Percentiles rank a stretch among this genome's conserved stretches.
These are phyloP conservation scores for Cathartes aura DNA, from an alignment of 2,113 vertebrate species.

Conservation along the genomic window DNA sequence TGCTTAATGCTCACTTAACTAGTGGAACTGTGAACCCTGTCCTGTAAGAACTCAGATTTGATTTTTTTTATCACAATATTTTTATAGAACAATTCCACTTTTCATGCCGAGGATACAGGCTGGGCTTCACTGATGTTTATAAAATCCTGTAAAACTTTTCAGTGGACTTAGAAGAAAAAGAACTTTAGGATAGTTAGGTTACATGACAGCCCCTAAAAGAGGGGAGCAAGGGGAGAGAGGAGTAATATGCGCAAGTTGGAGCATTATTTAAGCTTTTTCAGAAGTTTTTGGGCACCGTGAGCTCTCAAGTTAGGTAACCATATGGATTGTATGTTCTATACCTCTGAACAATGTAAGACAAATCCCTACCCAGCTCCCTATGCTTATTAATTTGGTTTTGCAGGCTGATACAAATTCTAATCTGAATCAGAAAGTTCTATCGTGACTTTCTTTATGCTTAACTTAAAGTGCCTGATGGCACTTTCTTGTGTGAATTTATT, in stretches of 20 bases:
- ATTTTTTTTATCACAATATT: not conserved
- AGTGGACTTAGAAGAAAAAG: not conserved
- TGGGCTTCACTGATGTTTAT: not conserved
- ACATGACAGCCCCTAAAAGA: not conserved
- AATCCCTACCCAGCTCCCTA: rapidly evolving
- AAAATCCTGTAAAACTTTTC: not conserved
- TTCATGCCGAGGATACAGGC: not conserved
- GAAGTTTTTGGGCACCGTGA: not conserved
- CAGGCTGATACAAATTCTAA: not conserved
- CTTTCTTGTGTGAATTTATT: not conserved
- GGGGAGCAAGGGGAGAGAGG: not conserved
- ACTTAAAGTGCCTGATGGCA: not conserved
- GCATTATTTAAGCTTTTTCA: not conserved
- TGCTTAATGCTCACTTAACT: not conserved
- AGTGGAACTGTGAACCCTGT: not conserved
- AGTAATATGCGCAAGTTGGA: rapidly evolving
- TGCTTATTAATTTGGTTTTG: not conserved
- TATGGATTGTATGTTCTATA: not conserved
- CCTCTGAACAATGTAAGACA: not conserved
- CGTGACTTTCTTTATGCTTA: not conserved
- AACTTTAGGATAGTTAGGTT: not conserved
- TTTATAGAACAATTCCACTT: not conserved
- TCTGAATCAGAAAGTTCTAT: not conserved
- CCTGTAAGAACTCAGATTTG: not conserved
- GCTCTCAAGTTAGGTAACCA: not conserved